These are phyloP conservation scores for Diacarnus erythraeanus DNA, from an alignment of 37 sponge, comb jelly and placozoan genomes.

Conservation along the genomic window DNA sequence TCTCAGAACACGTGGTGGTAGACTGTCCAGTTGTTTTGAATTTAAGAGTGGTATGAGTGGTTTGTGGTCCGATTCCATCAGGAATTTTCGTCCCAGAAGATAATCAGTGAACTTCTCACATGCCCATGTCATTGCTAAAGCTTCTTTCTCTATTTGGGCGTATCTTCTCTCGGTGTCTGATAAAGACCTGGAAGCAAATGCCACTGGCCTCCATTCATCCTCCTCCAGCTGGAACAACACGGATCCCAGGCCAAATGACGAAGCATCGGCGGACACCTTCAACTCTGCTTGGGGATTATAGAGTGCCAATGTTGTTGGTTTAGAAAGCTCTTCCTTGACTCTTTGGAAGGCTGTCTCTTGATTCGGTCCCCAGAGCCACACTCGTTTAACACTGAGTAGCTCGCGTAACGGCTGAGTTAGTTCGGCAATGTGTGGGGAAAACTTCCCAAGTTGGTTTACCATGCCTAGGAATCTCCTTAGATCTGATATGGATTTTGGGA, in stretches of 20 bases:
- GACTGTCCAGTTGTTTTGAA: slow-evolving; percentile 15
- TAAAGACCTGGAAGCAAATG: slow-evolving; percentile 24
- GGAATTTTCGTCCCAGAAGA: slow-evolving; percentile 2
- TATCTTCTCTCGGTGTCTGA: slow-evolving; percentile 9
- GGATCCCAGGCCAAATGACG: background rate
- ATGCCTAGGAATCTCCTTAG: too few species aligned
- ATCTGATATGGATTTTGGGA: too few species aligned
- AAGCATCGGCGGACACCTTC: background rate
- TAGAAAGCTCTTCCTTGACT: background rate
- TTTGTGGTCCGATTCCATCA: slow-evolving; percentile 44
- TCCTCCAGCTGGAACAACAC: background rate
- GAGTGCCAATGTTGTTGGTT: background rate
- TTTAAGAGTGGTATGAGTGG: slow-evolving; percentile 34
- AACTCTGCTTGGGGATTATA: background rate
- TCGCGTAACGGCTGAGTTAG: too few species aligned
- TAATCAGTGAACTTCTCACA: slow-evolving; percentile 14
- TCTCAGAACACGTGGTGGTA: slow-evolving; percentile 41
- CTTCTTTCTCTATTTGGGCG: slow-evolving; percentile 32
- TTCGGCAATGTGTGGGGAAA: too few species aligned
- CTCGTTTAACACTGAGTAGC: too few species aligned
- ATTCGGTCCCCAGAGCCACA: too few species aligned
- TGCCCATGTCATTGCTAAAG: slow-evolving; percentile 23
- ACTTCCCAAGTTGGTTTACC: too few species aligned
- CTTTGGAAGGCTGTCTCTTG: too few species aligned
- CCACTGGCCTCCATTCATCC: slow-evolving; percentile 12